Evolutionary conservation across 1,140 invertebrate species (phyloP), one percentile per base, ranked within the genome.

Genomic region (Aplysia californica): DNA sequence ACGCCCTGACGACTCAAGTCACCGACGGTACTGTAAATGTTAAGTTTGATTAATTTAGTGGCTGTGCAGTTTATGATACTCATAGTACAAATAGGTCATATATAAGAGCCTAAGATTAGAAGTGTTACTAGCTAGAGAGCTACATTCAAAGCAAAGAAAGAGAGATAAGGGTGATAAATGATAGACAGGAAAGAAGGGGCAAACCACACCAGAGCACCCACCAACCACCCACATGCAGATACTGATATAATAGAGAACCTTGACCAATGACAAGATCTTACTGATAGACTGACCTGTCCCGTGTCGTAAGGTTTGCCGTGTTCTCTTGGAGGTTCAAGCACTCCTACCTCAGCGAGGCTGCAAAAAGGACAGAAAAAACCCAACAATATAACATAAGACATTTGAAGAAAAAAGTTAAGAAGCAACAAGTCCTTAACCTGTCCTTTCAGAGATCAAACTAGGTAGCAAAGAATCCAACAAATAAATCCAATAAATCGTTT

Each of bases 281-380:
- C 76, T n/a, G n/a, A n/a, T n/a, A n/a, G n/a, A n/a, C n/a, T n/a
- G n/a, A 90, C 89, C 90, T 98, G 97, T 38, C 97, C 97, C 20
- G 97, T 97, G 84, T 96, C 95, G 92, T 98, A 98, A 2, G 82
- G 69, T 91, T 96, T 96, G 50, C 95, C 96, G 79, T 95, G 92
- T 56, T 94, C 88, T 91, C 96, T 97, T 50, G 95, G 95, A 61
- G 93, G 90, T 90, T 97, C 95, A 77, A 96, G 89, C 83, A 93
- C 92, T 29, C 95, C 95, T 68, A 96, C 94, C 91, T 95, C 94
- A n/a, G 93, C 92, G 74, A 95, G 91, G 90, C 94, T 87, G 68
- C 6, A 79, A 76, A 36, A 26, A 64, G 26, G n/a, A 56, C 44
- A 50, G 10, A 50, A 50, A 50, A 50, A n/a, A n/a, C n/a, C n/a